phyloP scores from a whole-genome alignment of 2,888 invertebrate genomes.

The Pachydiplax longipennis region DNA sequence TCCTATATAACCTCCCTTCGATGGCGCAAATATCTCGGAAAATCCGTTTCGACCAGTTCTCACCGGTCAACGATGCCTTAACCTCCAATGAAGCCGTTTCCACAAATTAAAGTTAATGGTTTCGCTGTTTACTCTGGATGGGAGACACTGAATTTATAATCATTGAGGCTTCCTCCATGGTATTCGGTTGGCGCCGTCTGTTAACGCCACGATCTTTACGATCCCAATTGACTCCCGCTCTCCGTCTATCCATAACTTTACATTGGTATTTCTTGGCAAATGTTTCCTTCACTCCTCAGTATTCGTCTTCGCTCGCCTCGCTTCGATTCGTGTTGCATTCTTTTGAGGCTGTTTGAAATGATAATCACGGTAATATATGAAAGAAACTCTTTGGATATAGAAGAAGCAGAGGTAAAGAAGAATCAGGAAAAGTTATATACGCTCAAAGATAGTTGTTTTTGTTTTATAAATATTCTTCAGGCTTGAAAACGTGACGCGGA shows the following conservation, averaged over 20 bases:
- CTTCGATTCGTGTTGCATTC: no score
- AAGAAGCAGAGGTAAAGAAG: no score
- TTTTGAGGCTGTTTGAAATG: no score
- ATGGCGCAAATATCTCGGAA: neutral
- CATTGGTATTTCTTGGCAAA: neutral
- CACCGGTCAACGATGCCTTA: neutral
- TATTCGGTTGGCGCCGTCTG: conserved; percentile 6
- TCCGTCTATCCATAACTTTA: neutral
- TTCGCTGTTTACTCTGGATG: neutral
- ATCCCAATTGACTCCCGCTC: conserved; percentile 15
- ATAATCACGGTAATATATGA: no score
- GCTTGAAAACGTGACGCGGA: no score
- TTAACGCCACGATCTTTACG: neutral
- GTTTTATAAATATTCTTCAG: no score
- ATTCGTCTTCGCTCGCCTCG: neutral
- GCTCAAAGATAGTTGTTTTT: no score
- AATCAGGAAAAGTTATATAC: no score
- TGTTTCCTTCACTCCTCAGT: neutral
- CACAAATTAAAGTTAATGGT: neutral
- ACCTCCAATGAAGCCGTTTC: neutral
- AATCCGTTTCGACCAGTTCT: neutral
- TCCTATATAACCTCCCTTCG: neutral
- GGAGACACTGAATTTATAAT: neutral
- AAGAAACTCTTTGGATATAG: no score
- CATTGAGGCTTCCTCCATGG: neutral